These are phyloP conservation scores for Heliconius erato DNA, from an alignment of 2,888 invertebrate species.

Conservation along the genomic window DNA sequence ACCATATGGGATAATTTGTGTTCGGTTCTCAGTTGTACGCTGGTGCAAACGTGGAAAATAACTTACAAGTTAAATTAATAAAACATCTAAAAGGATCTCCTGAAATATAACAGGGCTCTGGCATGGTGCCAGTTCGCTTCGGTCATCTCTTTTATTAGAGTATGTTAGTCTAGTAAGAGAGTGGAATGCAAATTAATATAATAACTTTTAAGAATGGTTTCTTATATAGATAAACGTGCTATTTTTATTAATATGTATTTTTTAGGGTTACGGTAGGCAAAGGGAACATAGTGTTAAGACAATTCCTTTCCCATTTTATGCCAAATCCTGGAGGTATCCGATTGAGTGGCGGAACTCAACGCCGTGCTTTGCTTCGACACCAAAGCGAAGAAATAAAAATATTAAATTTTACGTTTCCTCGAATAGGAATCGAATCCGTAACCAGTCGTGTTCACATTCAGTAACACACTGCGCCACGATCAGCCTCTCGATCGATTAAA, in stretches of 20 bases:
- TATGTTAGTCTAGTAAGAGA: constrained; percentile 52
- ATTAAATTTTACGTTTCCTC: too few species aligned
- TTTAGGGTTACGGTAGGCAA: too few species aligned
- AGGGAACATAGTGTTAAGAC: too few species aligned
- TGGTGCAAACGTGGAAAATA: constrained; percentile 62
- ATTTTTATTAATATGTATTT: neutral
- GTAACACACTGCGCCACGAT: too few species aligned
- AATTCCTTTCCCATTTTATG: too few species aligned
- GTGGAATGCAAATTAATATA: constrained; percentile 56
- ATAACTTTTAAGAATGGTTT: constrained; percentile 36
- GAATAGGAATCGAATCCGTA: too few species aligned
- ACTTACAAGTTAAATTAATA: constrained; percentile 81
- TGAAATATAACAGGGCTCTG: constrained; percentile 75
- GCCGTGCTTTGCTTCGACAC: too few species aligned
- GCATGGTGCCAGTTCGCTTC: constrained; percentile 69
- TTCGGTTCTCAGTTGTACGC: constrained; percentile 18
- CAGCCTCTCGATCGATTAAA: too few species aligned
- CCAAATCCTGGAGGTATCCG: too few species aligned
- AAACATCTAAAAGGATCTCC: constrained; percentile 82
- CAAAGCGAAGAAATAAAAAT: too few species aligned
- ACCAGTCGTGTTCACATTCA: too few species aligned
- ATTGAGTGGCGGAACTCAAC: too few species aligned
- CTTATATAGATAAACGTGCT: constrained; percentile 8
- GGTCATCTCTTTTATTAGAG: constrained; percentile 64
- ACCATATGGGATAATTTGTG: constrained; percentile 2